Evolutionary conservation across 2,888 invertebrate species (phyloP).

Genomic region (Stenodema calcarata): DNA sequence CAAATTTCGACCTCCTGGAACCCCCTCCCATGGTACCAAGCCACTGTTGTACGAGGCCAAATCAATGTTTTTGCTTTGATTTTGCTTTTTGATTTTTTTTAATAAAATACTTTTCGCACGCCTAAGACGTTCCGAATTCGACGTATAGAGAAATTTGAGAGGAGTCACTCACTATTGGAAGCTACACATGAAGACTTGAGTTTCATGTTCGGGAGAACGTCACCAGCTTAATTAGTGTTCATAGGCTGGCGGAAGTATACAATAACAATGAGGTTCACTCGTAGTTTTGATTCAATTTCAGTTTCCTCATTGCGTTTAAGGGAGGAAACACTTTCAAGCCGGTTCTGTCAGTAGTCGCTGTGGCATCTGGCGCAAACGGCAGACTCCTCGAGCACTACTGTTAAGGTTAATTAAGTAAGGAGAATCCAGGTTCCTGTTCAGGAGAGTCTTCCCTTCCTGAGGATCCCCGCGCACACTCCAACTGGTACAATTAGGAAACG

Average conservation of each 20-base stretch:
- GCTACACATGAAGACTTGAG: too few relatives aligned
- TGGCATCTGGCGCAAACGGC: constrained; percentile 23
- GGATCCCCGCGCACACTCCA: not conserved
- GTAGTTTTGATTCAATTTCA: not conserved
- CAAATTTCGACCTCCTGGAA: too few relatives aligned
- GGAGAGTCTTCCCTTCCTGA: not conserved
- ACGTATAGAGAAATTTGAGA: too few relatives aligned
- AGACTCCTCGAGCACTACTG: not conserved
- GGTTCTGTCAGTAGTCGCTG: not conserved
- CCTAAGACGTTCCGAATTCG: too few relatives aligned
- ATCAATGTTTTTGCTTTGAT: too few relatives aligned
- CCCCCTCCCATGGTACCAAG: too few relatives aligned
- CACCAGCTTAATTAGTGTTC: not conserved
- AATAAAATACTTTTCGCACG: too few relatives aligned
- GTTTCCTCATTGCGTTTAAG: not conserved
- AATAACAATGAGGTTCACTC: not conserved
- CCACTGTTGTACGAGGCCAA: too few relatives aligned
- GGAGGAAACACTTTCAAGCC: not conserved
- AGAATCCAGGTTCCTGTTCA: constrained; percentile 14
- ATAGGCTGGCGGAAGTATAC: not conserved
- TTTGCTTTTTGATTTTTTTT: too few relatives aligned
- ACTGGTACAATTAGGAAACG: constrained; percentile 17
- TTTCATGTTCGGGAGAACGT: too few relatives aligned
- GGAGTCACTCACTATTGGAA: too few relatives aligned
- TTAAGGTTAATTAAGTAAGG: constrained; percentile 44